Evolutionary conservation across 2,113 vertebrate species (phyloP), one percentile per base, ranked within the genome.

Genomic region (Salvelinus sp.): DNA sequence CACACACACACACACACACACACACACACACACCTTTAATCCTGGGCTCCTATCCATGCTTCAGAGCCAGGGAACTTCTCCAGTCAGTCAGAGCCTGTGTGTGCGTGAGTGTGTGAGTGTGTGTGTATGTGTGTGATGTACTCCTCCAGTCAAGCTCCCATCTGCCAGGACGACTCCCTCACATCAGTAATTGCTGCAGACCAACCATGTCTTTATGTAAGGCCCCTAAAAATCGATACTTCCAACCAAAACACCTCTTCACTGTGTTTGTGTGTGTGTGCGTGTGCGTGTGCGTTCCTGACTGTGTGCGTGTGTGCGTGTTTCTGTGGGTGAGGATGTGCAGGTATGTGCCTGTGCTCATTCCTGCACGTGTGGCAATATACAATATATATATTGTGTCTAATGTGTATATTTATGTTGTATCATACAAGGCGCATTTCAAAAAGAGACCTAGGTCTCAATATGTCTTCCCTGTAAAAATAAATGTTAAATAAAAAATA

Each of bases 181-280:
- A 71, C 82, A 86, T 79, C 28, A 0, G 83, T 88, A 88, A 88
- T 88, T 88, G 81, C 87, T 4, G 58, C 54, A 76, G 54, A 44
- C 38, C 38, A 44, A 44, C 9, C 38, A 10, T 44, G 83, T 88
- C 86, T 92, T 92, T 88, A 90, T 88, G 82, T 88, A 88, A 92
- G 85, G 86, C 86, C 80, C 80, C 82, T 65, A 70, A 65, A 82
- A 81, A 80, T 78, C 76, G 28, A 72, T 76, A 50, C 63, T 44
- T 72, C 58, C 67, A 72, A 58, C 38, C 9, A 44, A 10, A 44
- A 44, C 38, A 44, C 76, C 33, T 79, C 82, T 82, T 81, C 76
- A 70, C 80, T 78, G 38, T 12, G 44, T 48, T 14, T 57, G 73
- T 22, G 47, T 47, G 78, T 22, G 38, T 69, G 72, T 30, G 25